Base-by-base conservation (phyloP, 2,888 invertebrate species). In the Eudemis profundana region DNA sequence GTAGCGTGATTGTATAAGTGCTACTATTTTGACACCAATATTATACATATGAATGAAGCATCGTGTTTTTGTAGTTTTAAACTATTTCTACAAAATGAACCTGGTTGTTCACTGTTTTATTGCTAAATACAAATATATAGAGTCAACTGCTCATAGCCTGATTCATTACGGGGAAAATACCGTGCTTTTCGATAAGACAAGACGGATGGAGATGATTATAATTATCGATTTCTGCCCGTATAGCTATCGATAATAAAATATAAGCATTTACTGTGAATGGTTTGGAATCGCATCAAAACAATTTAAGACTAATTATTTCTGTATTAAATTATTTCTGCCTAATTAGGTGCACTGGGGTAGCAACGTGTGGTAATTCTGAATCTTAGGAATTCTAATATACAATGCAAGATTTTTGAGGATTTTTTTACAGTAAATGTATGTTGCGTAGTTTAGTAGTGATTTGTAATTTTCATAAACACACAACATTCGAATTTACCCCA, bases 201-300 rank as follows among this genome's bases (percentile, higher is more conserved):
- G 57, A 59, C 12, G 57, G 46, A 47, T 59, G 57, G 14, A 59
- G 27, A 44, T 44, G 57, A 59, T 59, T 59, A 46, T 21, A 47
- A 47, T 47, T 59, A 59, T 59, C 47, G 46, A 59, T 33, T 56
- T n/a, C 42, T 27, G 27, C 15, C 15, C 29, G 29, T 19, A n/a
- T 10, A 56, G 19, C 42, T 29, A 56, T 56, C 44, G 19, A 56
- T 56, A 56, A 56, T 42, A 42, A 54, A 54, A 54, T 56, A 44
- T 27, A 19, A 27, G 29, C 17, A 27, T 44, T 19, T 44, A 19
- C 3, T 29, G n/a, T 29, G 29, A n/a, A 56, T 44, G 21, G 14
- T 2, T 44, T n/a, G n/a, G n/a, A n/a, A n/a, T 7, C 23, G 33
- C 33, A 4, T 33, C 5, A 33, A 7, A 33, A 33, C 33, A 33